Evolutionary conservation across 2,113 vertebrate species (phyloP).

Genomic region (Delphinus delphis): DNA sequence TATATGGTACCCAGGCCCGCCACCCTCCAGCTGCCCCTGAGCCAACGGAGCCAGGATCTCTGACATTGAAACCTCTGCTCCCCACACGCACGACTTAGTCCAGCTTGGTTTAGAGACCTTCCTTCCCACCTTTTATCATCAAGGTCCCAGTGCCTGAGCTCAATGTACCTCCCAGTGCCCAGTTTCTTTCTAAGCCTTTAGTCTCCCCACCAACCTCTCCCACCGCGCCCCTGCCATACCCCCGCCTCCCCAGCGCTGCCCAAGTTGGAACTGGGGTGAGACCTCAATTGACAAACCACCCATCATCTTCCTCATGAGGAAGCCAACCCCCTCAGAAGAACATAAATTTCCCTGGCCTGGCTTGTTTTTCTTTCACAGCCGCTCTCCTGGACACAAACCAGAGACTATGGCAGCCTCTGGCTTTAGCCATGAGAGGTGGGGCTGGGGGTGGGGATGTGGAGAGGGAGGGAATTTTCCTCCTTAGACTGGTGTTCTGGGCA

Average conservation of each 20-base stretch:
- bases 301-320: background rate
- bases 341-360: background rate
- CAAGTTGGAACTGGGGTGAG: background rate
- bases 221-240: background rate
- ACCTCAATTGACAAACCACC: background rate
- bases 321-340: background rate
- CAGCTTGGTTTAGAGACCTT: background rate
- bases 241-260: background rate
- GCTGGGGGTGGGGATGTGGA: background rate
- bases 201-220: background rate
- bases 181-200: conserved; percentile 11
- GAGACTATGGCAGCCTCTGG: background rate
- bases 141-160: background rate
- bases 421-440: background rate
- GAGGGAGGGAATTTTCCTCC: background rate
- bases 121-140: background rate
- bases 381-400: background rate
- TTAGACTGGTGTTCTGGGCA: background rate
- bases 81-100: background rate
- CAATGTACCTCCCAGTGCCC: background rate
- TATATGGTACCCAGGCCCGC: background rate
- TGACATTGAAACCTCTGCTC: background rate
- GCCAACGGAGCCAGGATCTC: background rate
- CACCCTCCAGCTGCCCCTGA: background rate
- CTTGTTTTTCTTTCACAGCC: background rate